These are phyloP conservation scores for Sphaerodactylus townsendi DNA, from an alignment of 2,113 vertebrate species.

Conservation along the genomic window DNA sequence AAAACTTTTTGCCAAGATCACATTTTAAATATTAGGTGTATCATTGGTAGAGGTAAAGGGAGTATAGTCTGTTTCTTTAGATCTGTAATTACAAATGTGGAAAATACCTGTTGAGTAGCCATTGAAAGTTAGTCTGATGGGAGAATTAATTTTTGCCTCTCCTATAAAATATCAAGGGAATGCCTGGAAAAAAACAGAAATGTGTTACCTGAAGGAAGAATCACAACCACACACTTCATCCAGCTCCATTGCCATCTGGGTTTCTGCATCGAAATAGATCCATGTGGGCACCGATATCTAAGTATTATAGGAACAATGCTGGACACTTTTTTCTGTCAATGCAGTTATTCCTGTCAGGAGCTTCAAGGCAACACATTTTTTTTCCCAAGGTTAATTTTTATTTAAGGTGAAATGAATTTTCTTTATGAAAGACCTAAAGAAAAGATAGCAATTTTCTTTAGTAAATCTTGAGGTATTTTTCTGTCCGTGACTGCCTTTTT, in stretches of 20 bases:
- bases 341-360: conserved; percentile 49
- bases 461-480: not conserved
- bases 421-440: conserved; percentile 31
- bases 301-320: conserved; percentile 42
- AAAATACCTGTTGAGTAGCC: conserved; percentile 67
- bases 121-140: conserved; percentile 21
- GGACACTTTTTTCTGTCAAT: conserved; percentile 38
- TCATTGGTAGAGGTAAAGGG: conserved; percentile 34
- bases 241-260: conserved; percentile 27
- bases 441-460: conserved; percentile 35
- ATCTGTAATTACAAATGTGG: conserved; percentile 30
- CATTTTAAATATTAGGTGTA: conserved; percentile 38
- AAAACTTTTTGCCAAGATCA: conserved; percentile 50
- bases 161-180: not conserved
- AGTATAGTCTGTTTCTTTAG: conserved; percentile 26
- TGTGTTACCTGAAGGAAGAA: conserved; percentile 16
- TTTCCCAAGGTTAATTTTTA: conserved; percentile 44
- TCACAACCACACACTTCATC: not conserved
- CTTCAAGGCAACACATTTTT: conserved; percentile 37
- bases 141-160: not conserved
- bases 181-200: not conserved
- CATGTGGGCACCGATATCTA: conserved; percentile 9
- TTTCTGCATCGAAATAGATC: conserved; percentile 4
- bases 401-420: not conserved
- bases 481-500: conserved; percentile 19